Evolutionary conservation across 2,888 invertebrate genomes (phyloP).

Genomic region (Blastobasis adustella): DNA sequence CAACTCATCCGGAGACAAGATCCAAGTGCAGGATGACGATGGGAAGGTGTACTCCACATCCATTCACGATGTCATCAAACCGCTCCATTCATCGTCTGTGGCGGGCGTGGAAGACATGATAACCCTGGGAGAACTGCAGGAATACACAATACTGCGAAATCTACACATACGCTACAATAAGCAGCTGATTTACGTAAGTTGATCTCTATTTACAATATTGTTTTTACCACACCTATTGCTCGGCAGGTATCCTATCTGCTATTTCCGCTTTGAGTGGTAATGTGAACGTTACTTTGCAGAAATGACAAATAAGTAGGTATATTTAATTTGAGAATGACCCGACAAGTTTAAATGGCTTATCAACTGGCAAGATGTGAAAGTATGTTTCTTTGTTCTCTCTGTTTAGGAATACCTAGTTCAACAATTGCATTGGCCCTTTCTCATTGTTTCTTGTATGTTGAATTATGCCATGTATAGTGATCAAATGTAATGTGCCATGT

Average conservation of each 20-base stretch:
- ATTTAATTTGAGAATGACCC: too few species aligned
- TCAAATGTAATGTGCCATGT: too few species aligned
- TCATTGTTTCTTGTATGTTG: too few species aligned
- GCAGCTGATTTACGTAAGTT: constrained; percentile 92
- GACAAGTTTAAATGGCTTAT: too few species aligned
- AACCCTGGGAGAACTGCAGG: constrained; percentile 93
- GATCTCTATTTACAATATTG: neutral
- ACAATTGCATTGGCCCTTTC: too few species aligned
- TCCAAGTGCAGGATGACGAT: constrained; percentile 89
- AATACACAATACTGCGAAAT: constrained; percentile 94
- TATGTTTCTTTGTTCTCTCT: too few species aligned
- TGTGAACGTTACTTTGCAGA: too few species aligned
- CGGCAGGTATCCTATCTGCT: neutral
- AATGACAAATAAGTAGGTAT: too few species aligned
- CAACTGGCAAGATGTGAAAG: too few species aligned
- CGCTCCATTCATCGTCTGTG: constrained; percentile 86
- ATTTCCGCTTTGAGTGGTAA: neutral
- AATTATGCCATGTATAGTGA: too few species aligned
- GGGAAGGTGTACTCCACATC: constrained; percentile 80
- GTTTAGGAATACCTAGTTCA: too few species aligned
- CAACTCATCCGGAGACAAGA: constrained; percentile 82
- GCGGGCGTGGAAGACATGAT: constrained; percentile 97
- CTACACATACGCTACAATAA: constrained; percentile 91
- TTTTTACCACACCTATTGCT: neutral
- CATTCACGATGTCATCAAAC: constrained; percentile 77